Base-by-base conservation (phyloP, 1,140 invertebrate genomes). In the Sitophilus oryzae region DNA sequence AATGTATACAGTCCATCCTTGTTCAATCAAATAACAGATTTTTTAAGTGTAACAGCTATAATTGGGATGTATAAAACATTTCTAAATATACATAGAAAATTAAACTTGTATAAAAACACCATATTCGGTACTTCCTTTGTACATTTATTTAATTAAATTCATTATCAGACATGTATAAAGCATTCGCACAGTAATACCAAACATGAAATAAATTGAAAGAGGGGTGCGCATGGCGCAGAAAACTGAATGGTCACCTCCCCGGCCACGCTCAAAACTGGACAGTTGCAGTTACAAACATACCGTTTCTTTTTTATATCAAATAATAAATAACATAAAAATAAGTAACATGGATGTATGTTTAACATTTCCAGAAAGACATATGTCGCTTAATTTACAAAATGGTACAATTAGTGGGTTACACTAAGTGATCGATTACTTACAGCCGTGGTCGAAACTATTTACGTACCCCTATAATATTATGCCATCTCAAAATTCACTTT, bases 111-210 rank as follows among this genome's bases (percentile, higher is more conserved):
- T 68, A 71, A 71, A 71, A 71, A 70, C 69, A 71, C 67, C 67
- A 70, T 65, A 65, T 70, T 73, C 69, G 69, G 71, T 73, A 75
- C 70, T 75, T 74, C 71, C 69, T 76, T 75, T 76, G 73, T 76
- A 76, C 73, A 76, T 75, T 76, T 76, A 76, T 74, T 76, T 74
- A 72, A 72, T 73, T 70, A 72, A 61, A 68, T 66, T 65, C 61
- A 69, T 58, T 74, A 74, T 74, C 71, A 74, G 74, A 76, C 74
- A 76, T 76, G 73, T 76, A 76, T 76, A 76, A 76, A 76, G 74
- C 74, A 75, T 76, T 76, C 74, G 74, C 74, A 75, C 74, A 76
- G 67, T 73, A 73, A 74, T 75, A 76, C 73, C 73, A 74, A 74
- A 74, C 68, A 74, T 70, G 72, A 74, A 74, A 67, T 66, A 72